Base-by-base conservation (phyloP, 2,888 invertebrate genomes). In the Heliconius charithonia region DNA sequence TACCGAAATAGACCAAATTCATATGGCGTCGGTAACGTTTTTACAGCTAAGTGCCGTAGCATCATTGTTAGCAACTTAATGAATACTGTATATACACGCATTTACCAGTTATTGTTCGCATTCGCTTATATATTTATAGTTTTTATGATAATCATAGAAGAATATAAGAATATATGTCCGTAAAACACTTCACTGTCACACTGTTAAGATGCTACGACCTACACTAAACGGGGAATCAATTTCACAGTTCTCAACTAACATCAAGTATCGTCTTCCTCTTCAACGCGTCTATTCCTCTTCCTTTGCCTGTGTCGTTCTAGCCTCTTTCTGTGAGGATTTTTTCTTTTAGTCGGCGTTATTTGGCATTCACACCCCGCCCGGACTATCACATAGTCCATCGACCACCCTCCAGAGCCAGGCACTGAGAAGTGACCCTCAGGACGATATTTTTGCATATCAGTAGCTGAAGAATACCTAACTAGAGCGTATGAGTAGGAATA, bases 321-420 rank as follows among this genome's bases (percentile, higher is more conserved):
- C 56, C 88, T 84, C 79, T 89, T 90, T 81, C 87, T 86, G 81
- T 88, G 89, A 66, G 86, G 84, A 63, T 86, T 85, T 83, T 95
- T 95, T 84, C 93, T 93, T 87, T 95, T 96, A 82, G 94, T 94
- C 63, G 96, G 96, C 86, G 94, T 95, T 81, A 98, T 96, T 89
- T 97, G 97, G 92, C 98, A 98, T 87, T 97, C 96, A 93, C 98
- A 98, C 63, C 98, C 98, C 84, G 97, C 97, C 79, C 98, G 96
- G 81, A 98, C 96, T 85, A 96, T 95, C 85, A 98, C 97, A 92
- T 98, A 97, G 94, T 98, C 98, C 92, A 98, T 94, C 81, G 97
- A 96, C 96, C 97, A 98, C 77, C 96, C 96, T 4, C 93, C 95
- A 7, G 94, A 94, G 2, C 95, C 95, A 1, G 96, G 95, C 83